Evolutionary conservation across 2,797 vertebrate species (phyloP), one percentile per base, ranked within the genome.

Genomic region (Bradypus variegatus): DNA sequence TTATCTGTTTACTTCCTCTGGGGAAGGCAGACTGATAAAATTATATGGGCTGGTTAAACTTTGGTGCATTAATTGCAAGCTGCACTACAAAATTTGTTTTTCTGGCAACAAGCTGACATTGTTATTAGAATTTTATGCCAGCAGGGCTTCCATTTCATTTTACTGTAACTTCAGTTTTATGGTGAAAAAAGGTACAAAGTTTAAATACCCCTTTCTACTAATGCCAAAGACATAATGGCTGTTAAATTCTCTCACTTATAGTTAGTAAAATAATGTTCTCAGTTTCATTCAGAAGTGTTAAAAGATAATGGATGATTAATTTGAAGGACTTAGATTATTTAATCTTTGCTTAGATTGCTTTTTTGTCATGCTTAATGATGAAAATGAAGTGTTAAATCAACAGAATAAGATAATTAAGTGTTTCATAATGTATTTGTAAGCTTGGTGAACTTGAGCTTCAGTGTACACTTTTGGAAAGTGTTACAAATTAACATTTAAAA

Each of bases 21-120:
- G 80, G 64, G 77, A 91, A 85, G 38, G 75, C 41, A 89, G 50
- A 78, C 41, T 86, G 72, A 84, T 53, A 70, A 72, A 86, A 88
- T 90, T 92, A 89, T 88, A 72, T 29, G 62, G 84, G 75, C 38
- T 72, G 83, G n/a, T 86, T 89, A 76, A 79, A 82, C 82, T 94
- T 70, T 36, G 55, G 65, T 85, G 72, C 77, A 58, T 94, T 85
- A 79, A 77, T 83, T 92, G 18, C 60, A 78, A 83, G 36, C 64
- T 91, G 36, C n/a, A 36, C 2, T 69, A 85, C 12, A 81, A 50
- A 88, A 92, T 91, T 75, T 89, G 15, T 31, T 84, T 62, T 83
- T 85, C 65, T 62, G 83, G 60, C 60, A 91, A 72, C 10, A 67
- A 53, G 70, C 72, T 72, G 78, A 92, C 77, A 62, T 45, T n/a